A percentile compares a stretch with the other conserved stretches of the same genome.
Evolutionary conservation across 1,140 invertebrate species (phyloP).

Genomic region (Procambarus clarkii): DNA sequence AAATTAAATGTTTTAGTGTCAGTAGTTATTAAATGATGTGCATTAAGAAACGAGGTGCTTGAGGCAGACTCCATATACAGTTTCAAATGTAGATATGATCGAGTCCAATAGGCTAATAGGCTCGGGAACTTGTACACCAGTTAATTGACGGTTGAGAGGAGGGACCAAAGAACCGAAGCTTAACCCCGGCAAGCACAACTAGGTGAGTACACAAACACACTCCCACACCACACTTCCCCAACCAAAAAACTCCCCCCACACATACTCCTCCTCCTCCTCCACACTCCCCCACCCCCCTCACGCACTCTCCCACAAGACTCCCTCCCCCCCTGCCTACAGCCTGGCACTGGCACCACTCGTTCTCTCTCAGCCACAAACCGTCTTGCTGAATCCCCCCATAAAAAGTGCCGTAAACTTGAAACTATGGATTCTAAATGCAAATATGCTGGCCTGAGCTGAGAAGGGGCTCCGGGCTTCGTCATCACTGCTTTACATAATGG

Average conservation of each 20-base stretch:
- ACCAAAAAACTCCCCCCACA: background rate
- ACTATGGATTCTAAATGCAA: slow-evolving; percentile 70
- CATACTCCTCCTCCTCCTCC: background rate
- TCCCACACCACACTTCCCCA: background rate
- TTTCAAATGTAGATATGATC: too few species aligned
- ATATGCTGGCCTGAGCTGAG: slow-evolving; percentile 60
- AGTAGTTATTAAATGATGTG: too few species aligned
- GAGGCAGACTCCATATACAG: too few species aligned
- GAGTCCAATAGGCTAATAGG: too few species aligned
- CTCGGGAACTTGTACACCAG: too few species aligned
- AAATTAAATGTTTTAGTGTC: too few species aligned
- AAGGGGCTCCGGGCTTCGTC: slow-evolving; percentile 64
- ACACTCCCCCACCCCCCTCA: background rate
- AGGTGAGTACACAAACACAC: background rate
- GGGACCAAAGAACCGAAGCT: too few species aligned
- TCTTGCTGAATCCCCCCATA: slow-evolving; percentile 56
- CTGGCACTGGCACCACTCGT: background rate
- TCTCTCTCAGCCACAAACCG: slow-evolving; percentile 58
- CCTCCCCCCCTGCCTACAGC: background rate
- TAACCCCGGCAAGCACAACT: too few species aligned
- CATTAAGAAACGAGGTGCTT: too few species aligned
- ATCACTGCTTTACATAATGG: slow-evolving; percentile 69
- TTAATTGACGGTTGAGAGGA: too few species aligned
- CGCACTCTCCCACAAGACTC: background rate
- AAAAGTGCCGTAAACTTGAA: slow-evolving; percentile 68